phyloP scores from a whole-genome alignment of 1,140 invertebrate genomes.

The Branchinecta lindahli region DNA sequence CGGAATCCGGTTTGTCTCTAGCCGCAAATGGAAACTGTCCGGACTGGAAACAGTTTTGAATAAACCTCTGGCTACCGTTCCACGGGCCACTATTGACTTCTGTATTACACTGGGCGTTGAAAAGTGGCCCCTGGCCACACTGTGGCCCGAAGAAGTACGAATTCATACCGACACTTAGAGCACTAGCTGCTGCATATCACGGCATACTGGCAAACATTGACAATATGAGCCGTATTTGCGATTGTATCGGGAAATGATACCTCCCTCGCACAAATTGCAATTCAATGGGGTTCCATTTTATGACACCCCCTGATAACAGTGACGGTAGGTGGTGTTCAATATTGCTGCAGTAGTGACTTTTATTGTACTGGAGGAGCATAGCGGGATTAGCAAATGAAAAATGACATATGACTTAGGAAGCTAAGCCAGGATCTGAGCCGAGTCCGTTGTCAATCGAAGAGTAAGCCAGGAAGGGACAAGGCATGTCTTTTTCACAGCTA shows the following conservation, averaged over 20 bases:
- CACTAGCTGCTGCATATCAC: too few relatives aligned
- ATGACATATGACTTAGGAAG: neutral
- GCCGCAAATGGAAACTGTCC: neutral
- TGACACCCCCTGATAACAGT: neutral
- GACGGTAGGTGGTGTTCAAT: neutral
- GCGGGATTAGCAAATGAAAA: neutral
- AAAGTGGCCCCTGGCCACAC: neutral
- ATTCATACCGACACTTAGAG: neutral
- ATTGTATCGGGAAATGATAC: neutral
- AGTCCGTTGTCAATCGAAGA: too few relatives aligned
- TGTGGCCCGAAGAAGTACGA: neutral
- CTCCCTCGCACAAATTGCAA: constrained; percentile 5
- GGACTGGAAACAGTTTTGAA: neutral
- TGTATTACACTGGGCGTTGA: neutral
- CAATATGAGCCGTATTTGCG: neutral
- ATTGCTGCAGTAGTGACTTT: constrained; percentile 3
- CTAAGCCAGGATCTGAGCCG: too few relatives aligned
- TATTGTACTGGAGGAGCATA: neutral
- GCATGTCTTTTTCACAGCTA: too few relatives aligned
- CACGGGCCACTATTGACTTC: neutral
- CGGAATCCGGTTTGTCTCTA: neutral
- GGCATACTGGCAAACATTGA: neutral
- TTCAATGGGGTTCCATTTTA: constrained; percentile 6
- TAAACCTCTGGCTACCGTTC: neutral
- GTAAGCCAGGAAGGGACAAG: too few relatives aligned